Base-by-base conservation (phyloP, 2,888 invertebrate species). In the Eledone cirrhosa region DNA sequence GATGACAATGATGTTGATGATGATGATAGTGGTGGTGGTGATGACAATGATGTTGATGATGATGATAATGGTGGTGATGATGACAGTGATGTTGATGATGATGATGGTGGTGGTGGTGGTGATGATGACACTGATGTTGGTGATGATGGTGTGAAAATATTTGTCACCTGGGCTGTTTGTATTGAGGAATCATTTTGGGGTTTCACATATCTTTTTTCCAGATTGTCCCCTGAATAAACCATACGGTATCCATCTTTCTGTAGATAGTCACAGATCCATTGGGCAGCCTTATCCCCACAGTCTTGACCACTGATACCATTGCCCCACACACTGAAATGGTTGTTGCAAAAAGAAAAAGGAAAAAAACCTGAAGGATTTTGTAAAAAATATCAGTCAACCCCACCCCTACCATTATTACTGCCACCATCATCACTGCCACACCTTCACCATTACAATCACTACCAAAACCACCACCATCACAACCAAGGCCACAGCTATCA, bases 241-340 rank as follows among this genome's bases (percentile, higher is more conserved):
- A 88, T 81, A 7, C 86, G 79, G 5, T 86, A 80, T 0, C 86
- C 87, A 8, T 83, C 83, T 48, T 84, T 79, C 24, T 83, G 81
- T n/a, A 88, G 82, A 59, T 83, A 87, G 22, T 82, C 81, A 41
- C 83, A 81, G 29, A 89, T 78, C 89, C 89, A 89, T 1, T 74
- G 77, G 0, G 86, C 85, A 22, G 86, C 88, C 48, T 85, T 83
- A 72, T 85, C 85, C 0, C 89, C 89, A 78, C 85, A 86, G 80
- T 89, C 88, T 8, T 79, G 22, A 4, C 41, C 80, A 8, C 48
- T 14, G 22, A 80, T 48, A n/a, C 19, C 14, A 0, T 74, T 41
- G 7, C 63, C 48, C 74, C 76, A 80, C 14, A 78, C 72, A 5
- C 80, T 80, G 77, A 2, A 33, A 77, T 63, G 27, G 27, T n/a